Evolutionary conservation across 2,113 vertebrate genomes (phyloP), one percentile per base, ranked within the genome.

Genomic region (Pungitius pungitius): DNA sequence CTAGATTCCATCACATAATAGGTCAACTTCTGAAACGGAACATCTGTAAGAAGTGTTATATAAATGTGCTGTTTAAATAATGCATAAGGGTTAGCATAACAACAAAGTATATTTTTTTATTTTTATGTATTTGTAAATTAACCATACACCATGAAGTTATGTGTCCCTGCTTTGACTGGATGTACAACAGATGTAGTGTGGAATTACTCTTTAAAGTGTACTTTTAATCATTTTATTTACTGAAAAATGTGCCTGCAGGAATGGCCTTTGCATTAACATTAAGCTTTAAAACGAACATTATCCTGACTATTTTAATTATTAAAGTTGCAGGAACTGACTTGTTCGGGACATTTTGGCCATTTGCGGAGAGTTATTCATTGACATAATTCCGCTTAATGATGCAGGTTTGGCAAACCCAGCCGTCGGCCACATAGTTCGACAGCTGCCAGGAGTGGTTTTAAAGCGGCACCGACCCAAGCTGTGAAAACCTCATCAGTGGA

Each of bases 211-310:
- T 42, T 26, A 20, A 27, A 45, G 22, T 35, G 1, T 47, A 30
- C 3, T 60, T 60, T 43, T 43, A 11, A 8, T 62, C 40, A 6
- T 20, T 64, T 49, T 8, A 20, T 6, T 49, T 52, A 7, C 5
- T 18, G 2, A 52, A 22, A 18, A 9, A 51, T 24, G 18, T 54
- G 8, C 4, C 22, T 6, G 8, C 27, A 27, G 4, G 37, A 68
- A 42, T 56, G 13, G 42, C 17, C 24, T 47, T 14, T 10, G 26
- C 47, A 51, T 64, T 14, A 33, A 33, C 43, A 64, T 56, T 35
- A 22, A 65, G 22, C 35, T 22, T 51, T n/a, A n/a, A 69, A 56
- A 30, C n/a, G 11, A 69, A 56, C 37, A 37, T 51, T 52, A 37
- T 24, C 13, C 14, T 20, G 33, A 18, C 49, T 3, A 39, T 42